Conservation (phyloP, 2,888 invertebrate genomes). For the Ecliptopera silaceata region DNA sequence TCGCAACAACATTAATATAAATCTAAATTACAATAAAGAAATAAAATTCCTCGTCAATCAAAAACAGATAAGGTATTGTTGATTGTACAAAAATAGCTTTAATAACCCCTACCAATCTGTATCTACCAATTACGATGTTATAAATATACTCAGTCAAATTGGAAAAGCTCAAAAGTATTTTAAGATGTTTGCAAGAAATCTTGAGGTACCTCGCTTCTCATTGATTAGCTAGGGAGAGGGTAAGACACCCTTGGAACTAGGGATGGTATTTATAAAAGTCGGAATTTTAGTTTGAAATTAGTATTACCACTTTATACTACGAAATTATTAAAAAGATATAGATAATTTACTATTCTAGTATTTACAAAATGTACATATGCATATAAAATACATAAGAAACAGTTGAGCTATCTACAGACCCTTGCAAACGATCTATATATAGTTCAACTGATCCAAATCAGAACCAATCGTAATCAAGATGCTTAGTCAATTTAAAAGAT, state of each 20-base stretch:
- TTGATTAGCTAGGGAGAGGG: constrained; percentile 60
- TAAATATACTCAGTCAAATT: constrained; percentile 39
- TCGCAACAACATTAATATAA: too few relatives aligned
- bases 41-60: neutral
- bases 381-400: too few relatives aligned
- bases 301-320: too few relatives aligned
- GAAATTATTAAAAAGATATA: too few relatives aligned
- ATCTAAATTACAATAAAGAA: neutral
- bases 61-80: neutral
- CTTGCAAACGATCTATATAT: too few relatives aligned
- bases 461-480: too few relatives aligned
- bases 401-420: too few relatives aligned
- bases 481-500: too few relatives aligned
- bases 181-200: constrained; percentile 31
- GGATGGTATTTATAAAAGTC: constrained; percentile 17
- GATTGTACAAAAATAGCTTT: constrained; percentile 10
- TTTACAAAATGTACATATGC: too few relatives aligned
- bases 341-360: too few relatives aligned
- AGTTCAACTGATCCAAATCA: too few relatives aligned
- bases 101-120: constrained; percentile 18
- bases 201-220: constrained; percentile 52
- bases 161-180: constrained; percentile 41
- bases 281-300: neutral
- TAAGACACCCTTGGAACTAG: constrained; percentile 30
- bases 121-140: constrained; percentile 35